Evolutionary conservation across 1,140 invertebrate species (phyloP), one percentile per base, ranked within the genome.

Genomic region (Caerostris darwini): DNA sequence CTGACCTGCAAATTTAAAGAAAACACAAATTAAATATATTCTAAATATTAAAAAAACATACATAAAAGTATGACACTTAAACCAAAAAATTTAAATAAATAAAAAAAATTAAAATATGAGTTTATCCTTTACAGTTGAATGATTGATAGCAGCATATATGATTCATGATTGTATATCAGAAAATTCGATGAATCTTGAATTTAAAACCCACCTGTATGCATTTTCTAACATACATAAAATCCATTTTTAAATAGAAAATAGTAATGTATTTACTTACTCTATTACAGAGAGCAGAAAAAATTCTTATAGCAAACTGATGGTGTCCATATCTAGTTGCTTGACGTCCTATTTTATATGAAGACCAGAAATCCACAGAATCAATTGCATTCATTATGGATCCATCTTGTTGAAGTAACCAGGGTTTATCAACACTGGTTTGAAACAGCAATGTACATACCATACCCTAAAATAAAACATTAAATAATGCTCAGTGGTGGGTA

Each of bases 321-420:
- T 96, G 96, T 50, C 95, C 96, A 95, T 96, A 97, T 96, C 98
- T 97, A 10, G 98, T 97, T 2, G 98, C 98, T 88, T 98, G 98
- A 81, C 98, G 97, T 1, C 97, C 98, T 85, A 99, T 97, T 95
- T 98, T 97, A 96, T 99, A 99, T 88, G 97, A 97, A 6, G 97
- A 97, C 99, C 99, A 99, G 1, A 97, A 96, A 95, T 98, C 97
- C 3, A 97, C 97, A 87, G 96, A 96, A 86, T 96, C 96, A 17
- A 97, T 96, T 0, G 97, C 97, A 14, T 96, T 96, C 14, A 93
- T 83, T 61, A 95, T 71, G 14, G 64, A 67, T 95, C 97, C 96
- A 95, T 95, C 85, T 87, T 96, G 96, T 92, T 97, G 96, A 69
- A 96, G 95, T 92, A 96, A 96, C 97, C 97, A 97, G 91, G 96